Percentiles rank a stretch among this genome's conserved stretches.
These are phyloP conservation scores for Chiridota heheva DNA, from an alignment of 35 echinoderm and acorn worm genomes.

Conservation along the genomic window DNA sequence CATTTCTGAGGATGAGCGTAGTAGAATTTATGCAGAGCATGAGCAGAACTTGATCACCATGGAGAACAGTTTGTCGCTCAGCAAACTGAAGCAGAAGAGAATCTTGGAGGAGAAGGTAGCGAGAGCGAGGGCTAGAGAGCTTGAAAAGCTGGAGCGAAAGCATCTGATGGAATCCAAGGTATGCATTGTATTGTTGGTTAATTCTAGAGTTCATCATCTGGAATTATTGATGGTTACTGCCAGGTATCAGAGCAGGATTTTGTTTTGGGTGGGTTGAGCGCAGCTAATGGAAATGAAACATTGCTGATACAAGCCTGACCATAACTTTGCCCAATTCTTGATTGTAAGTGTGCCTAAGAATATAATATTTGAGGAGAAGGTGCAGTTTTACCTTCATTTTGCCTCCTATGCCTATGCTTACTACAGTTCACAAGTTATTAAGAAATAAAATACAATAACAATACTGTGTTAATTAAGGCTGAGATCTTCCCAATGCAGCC, in stretches of 20 bases:
- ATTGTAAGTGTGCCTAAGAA: too few species aligned
- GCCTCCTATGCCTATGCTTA: too few species aligned
- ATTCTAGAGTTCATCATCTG: neutral
- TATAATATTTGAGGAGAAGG: too few species aligned
- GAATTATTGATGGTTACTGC: neutral
- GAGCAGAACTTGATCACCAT: conserved; percentile 78
- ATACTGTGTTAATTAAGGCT: too few species aligned
- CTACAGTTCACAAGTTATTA: too few species aligned
- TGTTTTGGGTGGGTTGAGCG: neutral
- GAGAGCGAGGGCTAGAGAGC: conserved; percentile 48
- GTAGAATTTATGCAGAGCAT: conserved; percentile 75
- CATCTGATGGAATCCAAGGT: conserved; percentile 72
- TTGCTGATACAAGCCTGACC: neutral
- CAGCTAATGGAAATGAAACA: neutral
- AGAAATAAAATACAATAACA: too few species aligned
- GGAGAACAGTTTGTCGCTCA: conserved; percentile 80
- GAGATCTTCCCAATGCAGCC: too few species aligned
- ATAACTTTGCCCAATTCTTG: too few species aligned
- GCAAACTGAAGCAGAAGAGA: conserved; percentile 78
- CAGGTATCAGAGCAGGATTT: neutral
- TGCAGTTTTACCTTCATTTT: too few species aligned
- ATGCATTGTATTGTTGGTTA: neutral
- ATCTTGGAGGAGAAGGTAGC: conserved; percentile 92
- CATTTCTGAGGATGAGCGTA: conserved; percentile 84
- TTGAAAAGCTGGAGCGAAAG: conserved; percentile 81